Evolutionary conservation across 2,888 invertebrate species (phyloP), one percentile per base, ranked within the genome.

Genomic region (Piscicola geometra): DNA sequence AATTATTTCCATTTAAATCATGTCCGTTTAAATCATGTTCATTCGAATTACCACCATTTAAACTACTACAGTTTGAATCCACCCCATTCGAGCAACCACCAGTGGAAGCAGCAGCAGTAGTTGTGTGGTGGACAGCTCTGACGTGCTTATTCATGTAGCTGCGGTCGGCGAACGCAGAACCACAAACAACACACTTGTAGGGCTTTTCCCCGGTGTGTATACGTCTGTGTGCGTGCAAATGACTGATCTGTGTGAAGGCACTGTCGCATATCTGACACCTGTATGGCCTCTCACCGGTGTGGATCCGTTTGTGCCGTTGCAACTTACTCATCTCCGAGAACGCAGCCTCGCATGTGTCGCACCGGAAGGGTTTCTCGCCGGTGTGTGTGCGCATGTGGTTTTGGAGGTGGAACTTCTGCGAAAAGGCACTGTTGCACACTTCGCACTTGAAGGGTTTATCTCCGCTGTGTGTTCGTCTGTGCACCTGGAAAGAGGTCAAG

Each of bases 241-340:
- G 60, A n/a, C 60, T 56, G 60, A 5, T 18, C 60, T 56, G 60
- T 5, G 3, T 25, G 60, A 56, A 56, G n/a, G n/a, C 21, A n/a
- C 25, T 56, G 21, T 56, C n/a, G 25, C 60, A 56, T 3, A 56
- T 5, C 3, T 5, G 3, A 25, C 60, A 56, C 3, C 25, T 5
- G 21, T 56, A 56, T 3, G 21, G 60, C 60, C n/a, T 56, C 60
- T 56, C 60, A 21, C 60, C 60, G 3, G 60, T 56, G 60, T 56
- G 60, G 60, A 56, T 56, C 15, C 60, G 41, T n/a, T 56, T 56
- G 60, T 56, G 60, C 12, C 25, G 25, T 5, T 25, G 21, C 60
- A 56, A n/a, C 60, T 56, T 56, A n/a, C 60, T 56, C 21, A n/a
- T n/a, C n/a, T 56, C 60, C n/a, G 60, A 25, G n/a, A 56, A 56